A percentile compares a stretch with the other conserved stretches of the same genome.
Conservation (phyloP, 2,797 vertebrate genomes). For the Rhinichthys osculus region DNA sequence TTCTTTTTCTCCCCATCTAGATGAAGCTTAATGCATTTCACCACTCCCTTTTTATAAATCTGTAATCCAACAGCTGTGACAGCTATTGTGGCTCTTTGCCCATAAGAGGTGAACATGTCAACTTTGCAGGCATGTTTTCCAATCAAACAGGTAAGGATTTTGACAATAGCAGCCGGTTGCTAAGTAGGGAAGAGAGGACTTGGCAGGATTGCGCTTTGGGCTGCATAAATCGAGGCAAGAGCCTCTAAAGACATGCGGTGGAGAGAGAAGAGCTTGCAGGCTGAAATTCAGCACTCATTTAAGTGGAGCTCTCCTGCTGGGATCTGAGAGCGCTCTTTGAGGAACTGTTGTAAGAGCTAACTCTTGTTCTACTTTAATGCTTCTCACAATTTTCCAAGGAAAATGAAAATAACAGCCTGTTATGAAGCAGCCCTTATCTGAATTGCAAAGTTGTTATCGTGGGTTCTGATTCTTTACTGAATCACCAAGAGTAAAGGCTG, state of each 20-base stretch:
- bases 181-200: slow-evolving; percentile 51
- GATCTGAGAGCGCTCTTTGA: slow-evolving; percentile 47
- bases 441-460: slow-evolving; percentile 17
- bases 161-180: slow-evolving; percentile 66
- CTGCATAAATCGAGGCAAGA: slow-evolving; percentile 60
- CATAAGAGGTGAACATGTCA: slow-evolving; percentile 42
- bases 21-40: background rate
- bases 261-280: slow-evolving; percentile 54
- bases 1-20: background rate
- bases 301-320: slow-evolving; percentile 56
- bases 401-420: slow-evolving; percentile 21
- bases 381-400: slow-evolving; percentile 10
- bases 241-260: slow-evolving; percentile 66
- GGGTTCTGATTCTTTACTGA: background rate
- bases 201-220: slow-evolving; percentile 37
- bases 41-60: slow-evolving; percentile 23
- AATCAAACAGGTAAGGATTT: slow-evolving; percentile 73
- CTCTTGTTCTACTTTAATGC: slow-evolving; percentile 26
- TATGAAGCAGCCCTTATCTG: background rate
- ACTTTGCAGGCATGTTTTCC: slow-evolving; percentile 57
- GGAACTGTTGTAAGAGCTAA: slow-evolving; percentile 33
- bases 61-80: slow-evolving; percentile 47
- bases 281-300: slow-evolving; percentile 47
- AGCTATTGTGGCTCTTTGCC: background rate
- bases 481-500: background rate